Conservation (phyloP, 1,140 invertebrate genomes). For the Meloidogyne exigua region DNA sequence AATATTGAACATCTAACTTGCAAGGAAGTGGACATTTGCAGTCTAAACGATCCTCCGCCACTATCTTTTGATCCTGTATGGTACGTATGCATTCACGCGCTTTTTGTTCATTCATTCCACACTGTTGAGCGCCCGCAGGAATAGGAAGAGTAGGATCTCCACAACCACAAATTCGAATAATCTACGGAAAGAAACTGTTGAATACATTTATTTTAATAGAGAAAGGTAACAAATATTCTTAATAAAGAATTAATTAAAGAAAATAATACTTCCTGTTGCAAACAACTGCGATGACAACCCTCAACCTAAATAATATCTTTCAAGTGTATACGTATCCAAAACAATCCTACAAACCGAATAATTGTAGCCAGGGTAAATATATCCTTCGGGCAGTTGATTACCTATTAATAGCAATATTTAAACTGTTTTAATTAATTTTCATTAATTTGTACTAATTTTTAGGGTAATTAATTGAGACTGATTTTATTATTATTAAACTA, state of each 20-base stretch:
- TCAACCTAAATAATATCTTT: conserved; percentile 45
- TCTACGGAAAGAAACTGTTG: not conserved
- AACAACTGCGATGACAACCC: conserved; percentile 61
- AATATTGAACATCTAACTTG: conserved; percentile 36
- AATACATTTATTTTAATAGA: no score
- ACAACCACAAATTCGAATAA: conserved; percentile 56
- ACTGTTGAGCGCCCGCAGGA: conserved; percentile 27
- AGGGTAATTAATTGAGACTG: no score
- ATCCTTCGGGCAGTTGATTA: conserved; percentile 22
- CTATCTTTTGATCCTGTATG: conserved; percentile 47
- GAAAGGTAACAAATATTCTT: no score
- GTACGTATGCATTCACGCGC: conserved; percentile 60
- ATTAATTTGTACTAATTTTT: no score
- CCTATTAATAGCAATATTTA: not conserved
- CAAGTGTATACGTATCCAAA: not conserved
- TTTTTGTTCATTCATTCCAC: conserved; percentile 49
- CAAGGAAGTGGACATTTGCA: conserved; percentile 62
- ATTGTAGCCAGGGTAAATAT: conserved; percentile 62
- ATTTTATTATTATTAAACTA: no score
- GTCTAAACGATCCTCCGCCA: conserved; percentile 52
- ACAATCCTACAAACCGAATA: conserved; percentile 45
- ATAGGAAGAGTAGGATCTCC: conserved; percentile 58
- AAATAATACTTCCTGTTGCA: conserved; percentile 51
- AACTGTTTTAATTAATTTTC: no score
- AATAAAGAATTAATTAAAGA: no score